Percentiles rank a stretch among this genome's conserved stretches.
Conservation (phyloP, 2,113 vertebrate species). For the Lethenteron reissneri region DNA sequence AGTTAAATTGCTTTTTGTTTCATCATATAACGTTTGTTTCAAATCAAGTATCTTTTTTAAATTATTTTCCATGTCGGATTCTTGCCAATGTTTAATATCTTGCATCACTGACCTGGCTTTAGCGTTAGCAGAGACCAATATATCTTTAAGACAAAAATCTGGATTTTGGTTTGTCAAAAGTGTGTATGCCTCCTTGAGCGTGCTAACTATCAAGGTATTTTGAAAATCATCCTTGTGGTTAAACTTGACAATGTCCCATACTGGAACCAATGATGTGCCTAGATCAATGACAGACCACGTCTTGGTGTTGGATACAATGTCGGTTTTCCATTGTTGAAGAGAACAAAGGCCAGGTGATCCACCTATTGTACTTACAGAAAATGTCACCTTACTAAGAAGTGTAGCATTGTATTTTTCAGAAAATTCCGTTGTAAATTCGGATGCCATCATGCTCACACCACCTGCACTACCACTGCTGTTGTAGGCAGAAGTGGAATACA, state of each 20-base stretch:
- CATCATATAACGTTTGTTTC: too few relatives aligned
- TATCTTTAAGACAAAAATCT: too few relatives aligned
- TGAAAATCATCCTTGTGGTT: constrained; percentile 19
- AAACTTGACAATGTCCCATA: constrained; percentile 21
- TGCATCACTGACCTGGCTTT: too few relatives aligned
- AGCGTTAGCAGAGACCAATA: too few relatives aligned
- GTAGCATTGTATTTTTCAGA: not conserved
- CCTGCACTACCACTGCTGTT: too few relatives aligned
- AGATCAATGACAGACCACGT: constrained; percentile 23
- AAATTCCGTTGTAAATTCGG: not conserved
- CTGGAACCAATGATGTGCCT: constrained; percentile 17
- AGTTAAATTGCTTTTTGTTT: too few relatives aligned
- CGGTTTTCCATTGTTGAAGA: constrained; percentile 18
- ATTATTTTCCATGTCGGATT: too few relatives aligned
- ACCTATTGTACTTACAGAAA: constrained; percentile 15
- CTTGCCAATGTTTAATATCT: too few relatives aligned
- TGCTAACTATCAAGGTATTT: constrained; percentile 4
- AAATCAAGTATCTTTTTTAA: too few relatives aligned
- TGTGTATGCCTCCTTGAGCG: constrained; percentile 12
- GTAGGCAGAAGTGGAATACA: too few relatives aligned
- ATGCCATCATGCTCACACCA: constrained; percentile 10
- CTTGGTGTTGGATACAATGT: constrained; percentile 16
- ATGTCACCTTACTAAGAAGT: constrained; percentile 8
- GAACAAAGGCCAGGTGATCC: constrained; percentile 15
- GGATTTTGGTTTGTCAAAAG: not conserved